These are phyloP conservation scores for Pteruthius melanotis DNA, from an alignment of 2,113 vertebrate species.

Conservation along the genomic window DNA sequence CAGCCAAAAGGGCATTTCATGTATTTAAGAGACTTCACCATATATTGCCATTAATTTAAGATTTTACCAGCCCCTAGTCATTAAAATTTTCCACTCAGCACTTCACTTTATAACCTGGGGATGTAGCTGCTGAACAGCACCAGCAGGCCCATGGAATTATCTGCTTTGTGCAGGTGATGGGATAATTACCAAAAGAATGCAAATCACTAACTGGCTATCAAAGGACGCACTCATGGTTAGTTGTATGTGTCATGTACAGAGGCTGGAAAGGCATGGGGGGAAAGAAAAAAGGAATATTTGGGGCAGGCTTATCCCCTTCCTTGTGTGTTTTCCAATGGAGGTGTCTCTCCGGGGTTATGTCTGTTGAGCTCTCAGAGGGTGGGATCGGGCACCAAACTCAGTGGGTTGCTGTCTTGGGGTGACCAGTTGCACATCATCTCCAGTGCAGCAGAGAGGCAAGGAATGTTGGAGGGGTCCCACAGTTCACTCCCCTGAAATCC, in stretches of 20 bases:
- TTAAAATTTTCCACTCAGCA: constrained; percentile 52
- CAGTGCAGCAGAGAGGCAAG: not conserved
- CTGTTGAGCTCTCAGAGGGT: not conserved
- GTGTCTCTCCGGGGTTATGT: rapidly evolving
- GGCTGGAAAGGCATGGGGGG: not conserved
- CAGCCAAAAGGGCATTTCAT: constrained; percentile 52
- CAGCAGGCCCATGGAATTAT: not conserved
- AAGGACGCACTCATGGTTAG: not conserved
- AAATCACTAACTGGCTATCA: not conserved
- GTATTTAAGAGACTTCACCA: constrained; percentile 54
- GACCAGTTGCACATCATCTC: rapidly evolving
- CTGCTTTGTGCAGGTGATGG: not conserved
- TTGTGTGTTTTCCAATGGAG: not conserved
- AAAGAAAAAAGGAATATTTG: not conserved
- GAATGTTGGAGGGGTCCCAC: not conserved
- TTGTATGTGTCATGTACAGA: not conserved
- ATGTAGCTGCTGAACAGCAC: not conserved
- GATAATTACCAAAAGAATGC: constrained; percentile 24
- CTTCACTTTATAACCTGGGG: constrained; percentile 31
- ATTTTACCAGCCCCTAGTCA: constrained; percentile 15
- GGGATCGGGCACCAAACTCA: not conserved
- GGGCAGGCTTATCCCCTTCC: not conserved
- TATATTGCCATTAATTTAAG: constrained; percentile 48
- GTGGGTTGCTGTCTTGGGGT: too few species aligned
- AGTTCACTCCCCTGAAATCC: not conserved